Evolutionary conservation across 2,797 vertebrate species (phyloP).

Genomic region (Cossypha polioptera): DNA sequence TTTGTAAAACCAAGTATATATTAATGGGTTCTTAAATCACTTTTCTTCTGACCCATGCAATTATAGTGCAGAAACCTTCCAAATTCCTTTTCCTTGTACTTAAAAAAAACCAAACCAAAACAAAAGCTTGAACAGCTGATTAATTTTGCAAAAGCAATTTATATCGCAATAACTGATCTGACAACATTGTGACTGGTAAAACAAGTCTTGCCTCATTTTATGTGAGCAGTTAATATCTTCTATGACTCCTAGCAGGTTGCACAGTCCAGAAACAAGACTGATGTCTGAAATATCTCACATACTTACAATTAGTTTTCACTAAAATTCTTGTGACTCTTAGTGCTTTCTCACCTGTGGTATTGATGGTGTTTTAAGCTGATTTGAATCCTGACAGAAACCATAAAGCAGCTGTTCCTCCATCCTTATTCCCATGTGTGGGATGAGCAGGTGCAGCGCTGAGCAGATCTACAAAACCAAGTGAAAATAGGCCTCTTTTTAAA

Average conservation of each 20-base stretch:
- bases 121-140: background rate
- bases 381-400: background rate
- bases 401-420: background rate
- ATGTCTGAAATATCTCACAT: background rate
- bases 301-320: background rate
- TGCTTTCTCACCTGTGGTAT: background rate
- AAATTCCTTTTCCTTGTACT: background rate
- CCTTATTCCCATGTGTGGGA: background rate
- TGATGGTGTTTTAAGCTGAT: background rate
- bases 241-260: background rate
- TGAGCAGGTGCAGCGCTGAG: rapidly evolving
- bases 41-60: background rate
- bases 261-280: background rate
- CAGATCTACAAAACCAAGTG: background rate
- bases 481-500: background rate
- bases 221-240: background rate
- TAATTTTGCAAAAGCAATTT: background rate
- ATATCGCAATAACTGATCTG: background rate
- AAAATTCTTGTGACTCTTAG: background rate
- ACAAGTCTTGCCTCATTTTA: background rate
- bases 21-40: background rate
- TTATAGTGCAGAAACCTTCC: background rate
- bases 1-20: background rate
- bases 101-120: background rate
- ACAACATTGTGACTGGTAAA: background rate